phyloP scores from a whole-genome alignment of 1,140 invertebrate species.

The Holcopasites calliopsidis region DNA sequence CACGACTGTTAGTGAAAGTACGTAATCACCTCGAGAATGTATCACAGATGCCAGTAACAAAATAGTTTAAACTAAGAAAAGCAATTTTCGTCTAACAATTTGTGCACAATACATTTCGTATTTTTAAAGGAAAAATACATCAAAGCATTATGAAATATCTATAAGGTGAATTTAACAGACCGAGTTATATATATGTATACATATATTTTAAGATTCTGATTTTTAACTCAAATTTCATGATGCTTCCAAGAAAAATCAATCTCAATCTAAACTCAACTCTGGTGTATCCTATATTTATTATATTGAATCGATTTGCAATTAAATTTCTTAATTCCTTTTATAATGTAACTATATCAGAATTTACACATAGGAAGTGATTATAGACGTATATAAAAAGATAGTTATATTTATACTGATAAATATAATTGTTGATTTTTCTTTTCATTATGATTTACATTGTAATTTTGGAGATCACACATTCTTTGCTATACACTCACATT shows the following conservation, averaged over 20 bases:
- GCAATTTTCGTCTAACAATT: constrained; percentile 18
- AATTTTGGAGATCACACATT: constrained; percentile 50
- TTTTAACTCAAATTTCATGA: constrained; percentile 8
- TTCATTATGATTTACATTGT: constrained; percentile 41
- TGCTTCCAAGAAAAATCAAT: constrained; percentile 4
- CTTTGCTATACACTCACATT: constrained; percentile 58
- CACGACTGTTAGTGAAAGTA: not conserved
- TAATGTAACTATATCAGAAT: constrained; percentile 28
- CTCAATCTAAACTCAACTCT: not conserved
- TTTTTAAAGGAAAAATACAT: not conserved
- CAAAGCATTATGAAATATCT: constrained; percentile 25
- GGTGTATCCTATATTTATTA: constrained; percentile 44
- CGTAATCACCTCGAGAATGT: constrained; percentile 31
- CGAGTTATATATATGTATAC: too few species aligned
- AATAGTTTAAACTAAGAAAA: constrained; percentile 1
- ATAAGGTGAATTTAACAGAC: not conserved
- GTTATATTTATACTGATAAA: constrained; percentile 35
- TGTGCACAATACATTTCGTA: constrained; percentile 21
- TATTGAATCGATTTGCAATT: constrained; percentile 14
- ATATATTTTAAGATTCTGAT: not conserved
- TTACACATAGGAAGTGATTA: not conserved
- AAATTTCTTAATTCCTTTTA: constrained; percentile 45
- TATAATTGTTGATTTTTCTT: constrained; percentile 27
- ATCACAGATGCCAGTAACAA: constrained; percentile 21
- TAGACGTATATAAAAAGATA: constrained; percentile 1